Percentiles rank a stretch among this genome's conserved stretches.
Conservation (phyloP, 2,113 vertebrate species). For the Ictalurus punctatus region DNA sequence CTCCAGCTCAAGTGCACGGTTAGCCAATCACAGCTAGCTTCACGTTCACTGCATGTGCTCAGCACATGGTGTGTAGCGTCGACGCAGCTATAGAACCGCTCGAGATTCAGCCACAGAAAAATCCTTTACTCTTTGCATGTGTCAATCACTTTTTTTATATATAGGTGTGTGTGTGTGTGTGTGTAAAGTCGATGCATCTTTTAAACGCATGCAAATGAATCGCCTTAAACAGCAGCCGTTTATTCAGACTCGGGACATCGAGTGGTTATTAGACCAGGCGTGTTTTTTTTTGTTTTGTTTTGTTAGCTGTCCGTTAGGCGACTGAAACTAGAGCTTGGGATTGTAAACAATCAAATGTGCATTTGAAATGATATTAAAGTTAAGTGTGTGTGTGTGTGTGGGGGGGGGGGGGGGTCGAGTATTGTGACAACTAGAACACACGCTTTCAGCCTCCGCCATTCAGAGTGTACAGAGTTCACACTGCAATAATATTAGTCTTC, state of each 20-base stretch:
- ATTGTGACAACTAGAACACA: neutral
- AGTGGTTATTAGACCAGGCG: neutral
- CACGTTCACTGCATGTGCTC: neutral
- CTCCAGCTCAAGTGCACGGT: neutral
- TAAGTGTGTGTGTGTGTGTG: too few relatives aligned
- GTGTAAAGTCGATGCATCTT: neutral
- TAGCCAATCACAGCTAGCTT: neutral
- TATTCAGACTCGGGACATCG: neutral
- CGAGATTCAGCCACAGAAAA: neutral
- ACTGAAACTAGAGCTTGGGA: neutral
- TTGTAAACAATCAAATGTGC: neutral
- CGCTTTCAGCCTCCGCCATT: neutral
- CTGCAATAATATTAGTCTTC: constrained; percentile 25
- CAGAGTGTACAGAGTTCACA: neutral
- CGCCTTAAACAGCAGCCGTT: neutral
- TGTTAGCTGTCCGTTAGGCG: neutral
- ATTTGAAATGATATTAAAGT: neutral
- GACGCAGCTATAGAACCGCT: neutral
- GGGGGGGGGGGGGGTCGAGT: too few relatives aligned
- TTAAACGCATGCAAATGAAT: neutral
- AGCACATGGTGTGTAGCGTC: neutral
- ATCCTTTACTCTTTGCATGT: neutral
- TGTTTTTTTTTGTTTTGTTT: neutral
- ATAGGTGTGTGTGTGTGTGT: too few relatives aligned
- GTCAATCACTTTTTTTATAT: neutral